These are phyloP conservation scores for Lepidonotus clava DNA, from an alignment of 2,888 invertebrate genomes.

Conservation along the genomic window DNA sequence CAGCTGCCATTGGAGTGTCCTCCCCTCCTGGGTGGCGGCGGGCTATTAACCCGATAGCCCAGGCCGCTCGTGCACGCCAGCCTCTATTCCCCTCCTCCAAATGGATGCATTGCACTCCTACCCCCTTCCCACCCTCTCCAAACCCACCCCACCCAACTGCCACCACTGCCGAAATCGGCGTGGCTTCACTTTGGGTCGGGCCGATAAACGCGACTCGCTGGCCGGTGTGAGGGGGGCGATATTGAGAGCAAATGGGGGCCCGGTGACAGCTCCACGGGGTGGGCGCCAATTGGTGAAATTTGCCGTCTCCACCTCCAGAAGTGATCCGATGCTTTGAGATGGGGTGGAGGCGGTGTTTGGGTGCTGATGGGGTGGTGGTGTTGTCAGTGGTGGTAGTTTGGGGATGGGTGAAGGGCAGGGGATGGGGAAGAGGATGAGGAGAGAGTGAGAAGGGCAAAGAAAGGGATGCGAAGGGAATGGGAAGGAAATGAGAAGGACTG, in stretches of 20 bases:
- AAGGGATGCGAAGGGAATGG: too few species aligned
- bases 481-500: too few species aligned
- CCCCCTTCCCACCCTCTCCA: not conserved
- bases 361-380: too few species aligned
- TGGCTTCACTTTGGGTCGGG: not conserved
- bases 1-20: constrained; percentile 47
- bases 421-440: too few species aligned
- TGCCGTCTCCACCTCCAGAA: not conserved
- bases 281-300: not conserved
- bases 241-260: too few species aligned
- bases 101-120: not conserved
- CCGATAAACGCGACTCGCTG: not conserved
- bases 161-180: too few species aligned
- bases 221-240: not conserved
- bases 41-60: constrained; percentile 47
- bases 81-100: not conserved
- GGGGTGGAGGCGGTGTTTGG: too few species aligned
- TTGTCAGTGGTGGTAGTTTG: too few species aligned
- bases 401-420: too few species aligned
- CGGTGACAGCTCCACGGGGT: too few species aligned
- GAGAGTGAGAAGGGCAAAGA: too few species aligned
- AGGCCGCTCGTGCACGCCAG: constrained; percentile 11
- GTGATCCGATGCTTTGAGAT: too few species aligned
- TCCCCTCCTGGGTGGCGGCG: constrained; percentile 5
- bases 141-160: not conserved